Evolutionary conservation across 2,797 vertebrate genomes (phyloP).

Genomic region (Podarcis siculus): DNA sequence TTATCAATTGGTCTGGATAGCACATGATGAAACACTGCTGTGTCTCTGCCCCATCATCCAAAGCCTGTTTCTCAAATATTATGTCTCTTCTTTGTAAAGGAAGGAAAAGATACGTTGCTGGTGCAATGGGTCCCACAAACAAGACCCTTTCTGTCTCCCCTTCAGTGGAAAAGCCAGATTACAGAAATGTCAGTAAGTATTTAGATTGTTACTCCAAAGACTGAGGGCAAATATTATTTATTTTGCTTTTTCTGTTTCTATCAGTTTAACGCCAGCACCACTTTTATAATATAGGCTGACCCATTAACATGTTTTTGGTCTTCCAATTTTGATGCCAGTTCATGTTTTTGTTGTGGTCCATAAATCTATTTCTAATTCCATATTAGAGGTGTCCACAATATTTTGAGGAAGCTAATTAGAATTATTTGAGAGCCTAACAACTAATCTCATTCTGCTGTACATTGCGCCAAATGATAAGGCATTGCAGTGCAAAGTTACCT

Average conservation of each 20-base stretch:
- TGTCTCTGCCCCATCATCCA: neutral
- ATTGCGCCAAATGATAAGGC: neutral
- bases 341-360: neutral
- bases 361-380: neutral
- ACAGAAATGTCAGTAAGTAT: constrained; percentile 93
- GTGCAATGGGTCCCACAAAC: constrained; percentile 95
- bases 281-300: neutral
- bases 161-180: constrained; percentile 93
- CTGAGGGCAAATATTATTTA: neutral
- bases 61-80: neutral
- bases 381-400: neutral
- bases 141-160: constrained; percentile 95
- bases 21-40: neutral
- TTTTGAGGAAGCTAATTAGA: neutral
- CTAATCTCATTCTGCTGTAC: neutral
- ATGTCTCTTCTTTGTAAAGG: constrained; percentile 23
- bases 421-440: neutral
- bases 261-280: neutral
- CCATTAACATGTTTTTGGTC: neutral
- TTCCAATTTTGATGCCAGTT: neutral
- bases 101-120: constrained; percentile 84
- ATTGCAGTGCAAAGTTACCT: neutral
- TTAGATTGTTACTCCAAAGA: constrained; percentile 1
- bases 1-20: neutral
- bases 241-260: neutral